Evolutionary conservation across 2,888 invertebrate species (phyloP), one percentile per base, ranked within the genome.

Genomic region (Papilio protenor): DNA sequence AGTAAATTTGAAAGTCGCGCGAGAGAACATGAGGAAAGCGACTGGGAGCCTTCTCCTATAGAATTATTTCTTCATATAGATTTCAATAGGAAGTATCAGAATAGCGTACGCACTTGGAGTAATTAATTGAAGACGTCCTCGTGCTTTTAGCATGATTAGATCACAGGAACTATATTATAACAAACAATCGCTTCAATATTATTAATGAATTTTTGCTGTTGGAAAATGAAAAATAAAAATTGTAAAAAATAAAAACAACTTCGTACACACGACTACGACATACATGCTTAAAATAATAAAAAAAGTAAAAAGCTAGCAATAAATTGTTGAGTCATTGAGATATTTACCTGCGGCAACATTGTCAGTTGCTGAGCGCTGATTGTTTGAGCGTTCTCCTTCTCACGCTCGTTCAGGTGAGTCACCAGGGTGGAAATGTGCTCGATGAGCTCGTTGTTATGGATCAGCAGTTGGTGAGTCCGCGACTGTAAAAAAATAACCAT

Each of bases 401-500:
- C 99, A 82, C 98, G 96, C 81, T 98, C 98, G 87, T 98, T 98
- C 80, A 99, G 96, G 84, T 98, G 97, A 8, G 97, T 96, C 21
- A 99, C 98, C 84, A 99, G 94, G 16, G 98, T 97, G 66, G 98
- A 97, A 86, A 99, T 98, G 91, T 99, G 99, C 87, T 99, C 99
- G 82, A 99, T 93, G 70, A 99, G 94, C 90, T 99, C 99, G 84
- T 98, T 97, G 93, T 99, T 99, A 89, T 99, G 99, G 75, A 98
- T 96, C 83, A 99, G 93, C 80, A 99, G 95, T 91, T 99, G 99
- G 89, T 99, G 99, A 10, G 98, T 99, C 83, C 99, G 96, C 21
- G 98, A 95, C 96, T 96, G 89, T 23, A 90, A 69, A 10, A 16
- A 40, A 64, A 59, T 21, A 6, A 16, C 18, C 33, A 40, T 23